Evolutionary conservation across 2,888 invertebrate genomes (phyloP).

Genomic region (Myathropa florea): DNA sequence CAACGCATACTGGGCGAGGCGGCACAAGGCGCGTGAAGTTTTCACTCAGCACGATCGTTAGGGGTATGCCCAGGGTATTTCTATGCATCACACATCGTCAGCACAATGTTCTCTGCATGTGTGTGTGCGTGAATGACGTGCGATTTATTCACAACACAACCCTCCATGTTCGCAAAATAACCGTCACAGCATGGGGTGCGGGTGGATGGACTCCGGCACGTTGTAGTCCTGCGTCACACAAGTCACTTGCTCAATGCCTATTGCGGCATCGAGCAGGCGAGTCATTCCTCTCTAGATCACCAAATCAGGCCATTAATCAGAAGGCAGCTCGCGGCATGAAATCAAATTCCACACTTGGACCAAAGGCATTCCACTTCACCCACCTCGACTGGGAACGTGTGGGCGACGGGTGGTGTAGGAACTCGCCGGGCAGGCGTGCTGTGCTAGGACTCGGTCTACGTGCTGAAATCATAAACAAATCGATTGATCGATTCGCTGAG

Average conservation of each 20-base stretch:
- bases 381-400: conserved; percentile 30
- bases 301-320: conserved; percentile 53
- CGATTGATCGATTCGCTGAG: conserved; percentile 50
- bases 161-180: conserved; percentile 46
- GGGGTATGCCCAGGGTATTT: neutral
- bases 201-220: conserved; percentile 35
- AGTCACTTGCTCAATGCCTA: conserved; percentile 18
- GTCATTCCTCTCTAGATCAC: conserved; percentile 51
- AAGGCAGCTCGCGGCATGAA: conserved; percentile 16
- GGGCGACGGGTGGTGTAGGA: conserved; percentile 32
- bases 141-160: conserved; percentile 47
- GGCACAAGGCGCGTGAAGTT: conserved; percentile 48
- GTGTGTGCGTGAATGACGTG: conserved; percentile 14
- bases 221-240: conserved; percentile 35
- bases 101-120: neutral
- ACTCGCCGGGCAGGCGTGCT: conserved; percentile 14
- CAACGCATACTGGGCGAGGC: conserved; percentile 24
- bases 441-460: conserved; percentile 10
- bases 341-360: conserved; percentile 56
- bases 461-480: conserved; percentile 66
- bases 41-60: conserved; percentile 18
- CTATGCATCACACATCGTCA: neutral
- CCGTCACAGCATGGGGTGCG: conserved; percentile 55
- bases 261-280: conserved; percentile 37
- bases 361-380: conserved; percentile 50